phyloP scores from a whole-genome alignment of 23 tunicate genomes.

The Corella eumyota region DNA sequence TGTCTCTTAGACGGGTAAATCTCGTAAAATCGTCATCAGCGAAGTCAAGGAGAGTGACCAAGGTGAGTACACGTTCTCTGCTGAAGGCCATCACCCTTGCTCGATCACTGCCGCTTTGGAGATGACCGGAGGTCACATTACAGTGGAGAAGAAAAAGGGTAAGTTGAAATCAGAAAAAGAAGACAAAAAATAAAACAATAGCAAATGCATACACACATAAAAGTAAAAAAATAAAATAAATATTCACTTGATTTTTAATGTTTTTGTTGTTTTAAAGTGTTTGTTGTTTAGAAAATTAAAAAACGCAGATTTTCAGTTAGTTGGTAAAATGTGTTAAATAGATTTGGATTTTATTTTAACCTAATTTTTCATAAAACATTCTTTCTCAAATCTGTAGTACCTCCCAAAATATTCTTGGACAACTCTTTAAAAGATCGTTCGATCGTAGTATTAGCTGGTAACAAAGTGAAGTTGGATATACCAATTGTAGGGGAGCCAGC shows the following conservation, averaged over 20 bases:
- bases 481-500: conserved; percentile 93
- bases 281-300: too few species aligned
- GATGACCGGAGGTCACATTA: conserved; percentile 75
- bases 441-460: conserved; percentile 79
- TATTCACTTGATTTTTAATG: too few species aligned
- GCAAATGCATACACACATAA: conserved; percentile 1
- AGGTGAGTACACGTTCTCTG: conserved; percentile 88
- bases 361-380: too few species aligned
- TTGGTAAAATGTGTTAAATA: too few species aligned
- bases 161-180: background rate
- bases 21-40: conserved; percentile 58
- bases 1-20: conserved; percentile 53
- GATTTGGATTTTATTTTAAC: too few species aligned
- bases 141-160: conserved; percentile 75
- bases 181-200: background rate
- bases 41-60: conserved; percentile 70
- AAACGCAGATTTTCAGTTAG: too few species aligned
- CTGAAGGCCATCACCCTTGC: conserved; percentile 62
- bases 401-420: conserved; percentile 80
- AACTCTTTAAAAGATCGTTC: conserved; percentile 63
- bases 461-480: conserved; percentile 73
- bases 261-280: too few species aligned
- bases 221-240: too few species aligned
- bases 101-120: conserved; percentile 86
- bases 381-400: too few species aligned